Evolutionary conservation across 2,113 vertebrate species (phyloP).

Genomic region (Chiloscyllium plagiosum): DNA sequence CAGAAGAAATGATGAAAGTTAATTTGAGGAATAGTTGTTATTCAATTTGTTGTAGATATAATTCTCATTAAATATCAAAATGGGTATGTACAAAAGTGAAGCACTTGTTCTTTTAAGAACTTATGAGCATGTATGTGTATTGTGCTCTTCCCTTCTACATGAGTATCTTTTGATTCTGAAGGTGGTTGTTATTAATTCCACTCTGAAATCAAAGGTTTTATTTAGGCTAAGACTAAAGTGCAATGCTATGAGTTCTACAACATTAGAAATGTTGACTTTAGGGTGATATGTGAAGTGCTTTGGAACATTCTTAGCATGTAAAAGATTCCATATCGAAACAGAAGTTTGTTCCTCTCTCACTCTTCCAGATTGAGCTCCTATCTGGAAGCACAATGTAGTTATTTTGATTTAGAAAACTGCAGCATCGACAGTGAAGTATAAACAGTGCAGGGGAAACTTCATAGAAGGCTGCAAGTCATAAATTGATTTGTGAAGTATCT

Average conservation of each 20-base stretch:
- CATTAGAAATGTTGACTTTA: not conserved
- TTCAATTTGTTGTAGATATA: not conserved
- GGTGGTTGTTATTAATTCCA: not conserved
- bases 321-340: not conserved
- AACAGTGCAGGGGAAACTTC: no score
- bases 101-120: not conserved
- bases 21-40: not conserved
- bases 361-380: not conserved
- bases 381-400: not conserved
- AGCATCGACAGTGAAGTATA: no score
- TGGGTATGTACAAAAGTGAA: not conserved
- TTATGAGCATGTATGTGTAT: not conserved
- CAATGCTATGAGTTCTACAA: not conserved
- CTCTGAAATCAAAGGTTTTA: not conserved
- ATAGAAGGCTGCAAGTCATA: no score
- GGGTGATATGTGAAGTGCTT: not conserved
- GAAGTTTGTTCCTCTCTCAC: not conserved
- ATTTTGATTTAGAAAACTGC: not conserved
- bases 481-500: no score
- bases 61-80: not conserved
- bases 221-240: not conserved
- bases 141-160: not conserved
- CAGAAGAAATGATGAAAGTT: not conserved
- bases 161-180: not conserved
- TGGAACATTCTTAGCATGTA: not conserved